A percentile compares a stretch with the other conserved stretches of the same genome.
Conservation (phyloP, 2,888 invertebrate genomes). For the Craniophora ligustri region DNA sequence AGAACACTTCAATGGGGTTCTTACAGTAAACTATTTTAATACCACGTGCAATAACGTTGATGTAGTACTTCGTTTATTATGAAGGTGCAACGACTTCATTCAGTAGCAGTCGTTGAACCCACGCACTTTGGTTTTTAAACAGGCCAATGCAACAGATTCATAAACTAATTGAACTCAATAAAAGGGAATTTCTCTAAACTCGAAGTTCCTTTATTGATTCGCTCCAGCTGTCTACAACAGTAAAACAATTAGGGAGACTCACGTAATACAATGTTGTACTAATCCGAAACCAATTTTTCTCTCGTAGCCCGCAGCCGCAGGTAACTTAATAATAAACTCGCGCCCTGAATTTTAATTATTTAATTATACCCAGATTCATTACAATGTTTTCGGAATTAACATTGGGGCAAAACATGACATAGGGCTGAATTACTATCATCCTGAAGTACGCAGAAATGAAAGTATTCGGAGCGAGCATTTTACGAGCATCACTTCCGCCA, state of each 20-base stretch:
- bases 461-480: constrained; percentile 41
- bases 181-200: constrained; percentile 15
- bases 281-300: constrained; percentile 2
- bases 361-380: constrained; percentile 9
- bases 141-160: constrained; percentile 41
- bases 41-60: constrained; percentile 41
- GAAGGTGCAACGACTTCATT: constrained; percentile 51
- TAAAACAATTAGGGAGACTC: background rate
- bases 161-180: constrained; percentile 40
- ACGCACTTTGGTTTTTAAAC: constrained; percentile 48
- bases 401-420: constrained; percentile 25
- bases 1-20: constrained; percentile 57
- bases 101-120: constrained; percentile 59
- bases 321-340: constrained; percentile 7
- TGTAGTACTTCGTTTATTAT: constrained; percentile 35
- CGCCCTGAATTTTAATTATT: background rate
- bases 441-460: constrained; percentile 25
- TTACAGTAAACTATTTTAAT: constrained; percentile 51
- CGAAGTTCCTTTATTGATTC: constrained; percentile 8
- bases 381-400: constrained; percentile 12
- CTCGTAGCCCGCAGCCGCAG: background rate
- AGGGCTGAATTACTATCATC: constrained; percentile 11
- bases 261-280: background rate
- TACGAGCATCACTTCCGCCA: constrained; percentile 47
- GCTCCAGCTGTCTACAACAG: background rate